Evolutionary conservation across 2,113 vertebrate genomes (phyloP), one percentile per base, ranked within the genome.

Genomic region (Stigmatopora argus): DNA sequence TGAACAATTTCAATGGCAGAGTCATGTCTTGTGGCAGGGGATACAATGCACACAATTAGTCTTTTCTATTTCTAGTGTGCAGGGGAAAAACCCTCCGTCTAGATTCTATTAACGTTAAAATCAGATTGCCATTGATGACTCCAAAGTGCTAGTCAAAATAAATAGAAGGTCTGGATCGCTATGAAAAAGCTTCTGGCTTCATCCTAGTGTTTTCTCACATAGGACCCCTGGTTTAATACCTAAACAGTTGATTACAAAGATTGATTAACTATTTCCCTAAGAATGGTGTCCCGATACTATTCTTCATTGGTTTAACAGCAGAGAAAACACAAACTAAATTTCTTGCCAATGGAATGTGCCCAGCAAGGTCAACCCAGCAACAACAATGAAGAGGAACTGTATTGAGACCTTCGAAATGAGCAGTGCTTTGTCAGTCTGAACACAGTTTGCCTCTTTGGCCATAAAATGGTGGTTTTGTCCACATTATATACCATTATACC

Each of bases 401-500:
- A 45, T 61, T 23, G 17, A 19, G 35, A 60, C 18, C 4, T 31
- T 21, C 11, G 13, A 56, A 60, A 17, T 44, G 35, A 55, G 53
- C 71, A 70, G 41, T 44, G 67, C 60, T 64, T 61, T 61, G 21
- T 60, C 23, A 63, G 63, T 62, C 51, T 58, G 52, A 75, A 19
- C n/a, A 58, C 17, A 58, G 9, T 31, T 58, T 48, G 21, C 59
- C 69, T 60, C 13, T 48, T 6, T 62, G 44, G 11, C 31, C 19
- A 61, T 19, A 60, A 41, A 60, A 41, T 60, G 8, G 8, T 18
- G 57, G 34, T 14, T 60, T 45, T 57, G 21, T 38, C 57, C n/a
- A 57, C 65, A 55, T 51, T 38, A 57, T 77, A 67, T 57, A 62
- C n/a, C 65, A 58, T 51, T 38, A 52, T 77, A 67, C 57, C 66